Evolutionary conservation across 2,797 vertebrate genomes (phyloP).

Genomic region (Podarcis siculus): DNA sequence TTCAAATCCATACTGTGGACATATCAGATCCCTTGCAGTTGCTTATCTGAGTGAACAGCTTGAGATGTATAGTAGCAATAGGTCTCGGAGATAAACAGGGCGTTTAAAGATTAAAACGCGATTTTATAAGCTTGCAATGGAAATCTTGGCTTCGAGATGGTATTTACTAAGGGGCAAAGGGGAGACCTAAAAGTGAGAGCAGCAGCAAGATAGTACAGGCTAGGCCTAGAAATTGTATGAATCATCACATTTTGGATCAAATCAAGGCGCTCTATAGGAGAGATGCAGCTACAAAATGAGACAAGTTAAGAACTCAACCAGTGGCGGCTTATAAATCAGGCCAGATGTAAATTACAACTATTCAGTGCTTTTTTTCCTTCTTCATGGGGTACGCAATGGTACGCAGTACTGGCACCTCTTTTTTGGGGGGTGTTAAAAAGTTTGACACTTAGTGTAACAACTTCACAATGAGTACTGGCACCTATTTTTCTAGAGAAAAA

Average conservation of each 20-base stretch:
- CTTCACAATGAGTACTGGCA: too few relatives aligned
- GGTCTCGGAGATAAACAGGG: background rate
- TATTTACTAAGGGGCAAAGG: background rate
- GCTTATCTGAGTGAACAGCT: background rate
- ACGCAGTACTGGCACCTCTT: too few relatives aligned
- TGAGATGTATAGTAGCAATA: background rate
- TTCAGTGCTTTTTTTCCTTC: too few relatives aligned
- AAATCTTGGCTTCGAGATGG: background rate
- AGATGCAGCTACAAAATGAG: too few relatives aligned
- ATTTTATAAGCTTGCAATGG: slow-evolving; percentile 20
- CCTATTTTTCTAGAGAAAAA: too few relatives aligned
- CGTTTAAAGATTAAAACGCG: slow-evolving; percentile 11
- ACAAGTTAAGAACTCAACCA: background rate
- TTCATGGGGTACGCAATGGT: too few relatives aligned
- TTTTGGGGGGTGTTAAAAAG: too few relatives aligned
- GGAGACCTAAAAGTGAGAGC: background rate
- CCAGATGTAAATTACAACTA: background rate
- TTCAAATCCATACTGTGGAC: slow-evolving; percentile 13
- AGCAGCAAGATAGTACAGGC: background rate
- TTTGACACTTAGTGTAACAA: too few relatives aligned
- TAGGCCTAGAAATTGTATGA: background rate
- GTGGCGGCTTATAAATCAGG: background rate
- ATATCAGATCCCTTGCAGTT: background rate
- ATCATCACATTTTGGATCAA: background rate
- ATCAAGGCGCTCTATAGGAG: background rate